phyloP scores from a whole-genome alignment of 2,797 vertebrate species.

The Cryptoblepharus egeriae region DNA sequence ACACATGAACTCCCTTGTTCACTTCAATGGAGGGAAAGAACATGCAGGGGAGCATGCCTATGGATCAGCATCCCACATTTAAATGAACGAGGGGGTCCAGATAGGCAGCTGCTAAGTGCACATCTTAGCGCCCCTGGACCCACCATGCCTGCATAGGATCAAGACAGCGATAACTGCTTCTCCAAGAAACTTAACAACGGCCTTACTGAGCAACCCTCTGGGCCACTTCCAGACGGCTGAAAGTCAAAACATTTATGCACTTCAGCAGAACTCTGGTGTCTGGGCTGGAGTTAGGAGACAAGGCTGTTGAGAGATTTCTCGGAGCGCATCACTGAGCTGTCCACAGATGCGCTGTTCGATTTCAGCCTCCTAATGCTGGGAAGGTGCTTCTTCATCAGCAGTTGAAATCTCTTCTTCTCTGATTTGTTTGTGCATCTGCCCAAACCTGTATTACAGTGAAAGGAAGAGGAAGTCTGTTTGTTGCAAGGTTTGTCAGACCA shows the following conservation, averaged over 20 bases:
- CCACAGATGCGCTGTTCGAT: not conserved
- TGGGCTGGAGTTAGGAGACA: not conserved
- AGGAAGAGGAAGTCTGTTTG: not conserved
- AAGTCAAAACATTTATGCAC: rapidly evolving
- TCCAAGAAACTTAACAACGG: not conserved
- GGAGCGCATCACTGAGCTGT: conserved; percentile 21
- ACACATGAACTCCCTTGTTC: not conserved
- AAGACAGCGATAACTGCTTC: not conserved
- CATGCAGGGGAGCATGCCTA: not conserved
- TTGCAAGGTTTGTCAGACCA: not conserved
- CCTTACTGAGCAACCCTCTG: not conserved
- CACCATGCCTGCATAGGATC: no score
- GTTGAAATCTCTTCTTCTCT: conserved; percentile 67
- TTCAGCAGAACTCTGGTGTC: not conserved
- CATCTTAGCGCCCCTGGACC: not conserved
- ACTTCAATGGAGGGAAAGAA: not conserved
- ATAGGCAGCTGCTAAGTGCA: not conserved
- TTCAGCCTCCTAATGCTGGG: conserved; percentile 45
- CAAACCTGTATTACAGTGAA: not conserved
- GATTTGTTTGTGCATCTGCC: conserved; percentile 47
- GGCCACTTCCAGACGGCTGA: not conserved
- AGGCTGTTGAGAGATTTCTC: rapidly evolving
- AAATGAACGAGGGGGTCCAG: not conserved
- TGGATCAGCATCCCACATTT: not conserved
- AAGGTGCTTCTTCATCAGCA: conserved; percentile 63